Base-by-base conservation (phyloP, 2,797 vertebrate genomes). In the Eutrigla gurnardus region DNA sequence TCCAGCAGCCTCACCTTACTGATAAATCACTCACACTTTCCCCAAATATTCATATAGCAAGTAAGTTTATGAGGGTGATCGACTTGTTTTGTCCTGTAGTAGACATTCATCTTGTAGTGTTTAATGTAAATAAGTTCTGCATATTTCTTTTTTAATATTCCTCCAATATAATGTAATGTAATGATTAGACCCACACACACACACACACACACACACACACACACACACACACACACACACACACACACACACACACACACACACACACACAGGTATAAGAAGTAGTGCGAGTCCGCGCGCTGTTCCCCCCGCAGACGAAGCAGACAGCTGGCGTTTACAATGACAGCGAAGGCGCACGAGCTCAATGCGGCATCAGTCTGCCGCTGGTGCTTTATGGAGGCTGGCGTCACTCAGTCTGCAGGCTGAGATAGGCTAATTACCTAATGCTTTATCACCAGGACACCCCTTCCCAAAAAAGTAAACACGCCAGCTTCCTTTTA, bases 361-460 rank as follows among this genome's bases (percentile, higher is more conserved):
- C 84, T 84, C 85, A 86, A 64, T 84, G 86, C 91, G 78, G 89
- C 90, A 91, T 89, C 92, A 84, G 86, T 81, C 68, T 59, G 64
- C 82, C 70, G 77, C 86, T 77, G 78, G 76, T 69, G 78, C 74
- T 90, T 92, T 87, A 89, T 91, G 88, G 93, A 95, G 88, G 80
- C 94, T 93, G 97, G 97, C 97, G 97, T 97, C 97, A 90, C 92
- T 60, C 72, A 93, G 97, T 97, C 97, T 97, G 88, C 91, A 88
- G 89, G 81, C 92, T 93, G 91, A 91, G 93, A 94, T 93, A 94
- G 92, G 86, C 92, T 93, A 94, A 95, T 95, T 93, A 94, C 93
- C 94, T 93, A 88, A 91, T 87, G 89, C 89, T 92, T 93, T 91
- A 92, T 91, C 91, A 87, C 92, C 85, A 73, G 84, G 84, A 91